Conservation (phyloP, 2,113 vertebrate genomes). For the Gallinago media region DNA sequence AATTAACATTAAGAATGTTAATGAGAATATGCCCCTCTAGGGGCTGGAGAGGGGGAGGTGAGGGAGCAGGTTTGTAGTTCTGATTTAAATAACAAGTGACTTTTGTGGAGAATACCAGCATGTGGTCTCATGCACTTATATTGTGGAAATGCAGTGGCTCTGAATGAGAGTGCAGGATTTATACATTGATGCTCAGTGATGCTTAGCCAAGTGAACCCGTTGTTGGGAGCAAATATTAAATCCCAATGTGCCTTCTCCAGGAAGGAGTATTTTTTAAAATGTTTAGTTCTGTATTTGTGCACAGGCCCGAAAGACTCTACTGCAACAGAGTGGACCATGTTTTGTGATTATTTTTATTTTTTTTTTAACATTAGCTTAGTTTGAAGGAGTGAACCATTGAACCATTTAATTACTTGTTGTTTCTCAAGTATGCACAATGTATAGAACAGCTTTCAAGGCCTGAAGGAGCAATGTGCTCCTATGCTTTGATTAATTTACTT, state of each 20-base stretch:
- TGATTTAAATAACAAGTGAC: constrained; percentile 78
- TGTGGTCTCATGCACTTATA: constrained; percentile 59
- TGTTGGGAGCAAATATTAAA: constrained; percentile 64
- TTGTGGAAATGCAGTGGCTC: constrained; percentile 64
- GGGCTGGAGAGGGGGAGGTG: constrained; percentile 32
- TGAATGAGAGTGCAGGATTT: constrained; percentile 50
- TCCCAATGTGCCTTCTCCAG: background rate
- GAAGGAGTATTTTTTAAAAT: constrained; percentile 32
- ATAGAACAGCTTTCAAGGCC: background rate
- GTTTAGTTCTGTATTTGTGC: constrained; percentile 25
- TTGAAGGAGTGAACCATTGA: background rate
- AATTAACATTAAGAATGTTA: constrained; percentile 75
- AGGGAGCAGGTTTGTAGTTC: constrained; percentile 69
- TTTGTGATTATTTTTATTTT: background rate
- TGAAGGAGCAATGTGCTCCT: background rate
- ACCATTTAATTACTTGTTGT: constrained; percentile 37
- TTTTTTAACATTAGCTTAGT: background rate
- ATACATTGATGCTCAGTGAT: constrained; percentile 65
- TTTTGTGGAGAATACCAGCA: constrained; percentile 68
- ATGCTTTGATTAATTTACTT: background rate
- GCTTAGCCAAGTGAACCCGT: constrained; percentile 59
- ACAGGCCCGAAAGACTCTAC: background rate
- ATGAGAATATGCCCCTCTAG: constrained; percentile 72
- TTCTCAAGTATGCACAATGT: background rate
- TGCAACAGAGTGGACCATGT: background rate